Base-by-base conservation (phyloP, 2,888 invertebrate species). In the Schizotus pectinicornis region DNA sequence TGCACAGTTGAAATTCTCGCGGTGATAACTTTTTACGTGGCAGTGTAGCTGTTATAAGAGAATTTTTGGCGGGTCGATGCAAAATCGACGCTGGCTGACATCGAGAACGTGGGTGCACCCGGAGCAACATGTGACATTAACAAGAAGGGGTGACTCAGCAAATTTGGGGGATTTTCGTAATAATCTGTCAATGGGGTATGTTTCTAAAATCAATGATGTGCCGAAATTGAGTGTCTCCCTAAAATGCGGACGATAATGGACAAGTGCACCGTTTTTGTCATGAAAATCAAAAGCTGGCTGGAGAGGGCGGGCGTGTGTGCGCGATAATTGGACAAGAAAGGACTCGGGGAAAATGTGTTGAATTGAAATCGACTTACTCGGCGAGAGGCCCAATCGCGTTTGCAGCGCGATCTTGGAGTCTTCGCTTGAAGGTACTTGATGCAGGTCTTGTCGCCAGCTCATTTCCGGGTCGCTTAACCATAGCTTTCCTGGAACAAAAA, bases 391-490 rank as follows among this genome's bases (percentile, higher is more conserved):
- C 56, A 81, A 76, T 62, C 81, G 70, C 45, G 80, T 76, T 65
- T 81, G 81, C 33, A 82, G 71, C 11, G 80, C 79, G 49, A 79
- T 73, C 72, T 80, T 81, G 38, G 79, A 78, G 60, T 81, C 81
- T 63, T 81, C 81, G 54, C 73, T 74, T 9, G 79, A 72, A 54
- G 79, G 78, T 52, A 79, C 65, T 57, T 79, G 22, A 22, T 22
- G 79, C 65, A 78, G 73, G 57, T 80, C 81, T 50, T 76, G 75
- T 67, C 81, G 72, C 82, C 81, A 81, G 52, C 78, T 76, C 68
- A 80, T 77, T 57, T 80, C 80, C 42, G 79, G 72, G 56, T 81
- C 81, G 67, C 76, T 80, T 67, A 80, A 67, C 82, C 82, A 82
- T 71, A 81, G 69, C 75, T 81, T 81, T 56, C 81, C 82, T 82